Evolutionary conservation across 2,888 invertebrate species (phyloP), one percentile per base, ranked within the genome.

Genomic region (Diplazon laetatorius): DNA sequence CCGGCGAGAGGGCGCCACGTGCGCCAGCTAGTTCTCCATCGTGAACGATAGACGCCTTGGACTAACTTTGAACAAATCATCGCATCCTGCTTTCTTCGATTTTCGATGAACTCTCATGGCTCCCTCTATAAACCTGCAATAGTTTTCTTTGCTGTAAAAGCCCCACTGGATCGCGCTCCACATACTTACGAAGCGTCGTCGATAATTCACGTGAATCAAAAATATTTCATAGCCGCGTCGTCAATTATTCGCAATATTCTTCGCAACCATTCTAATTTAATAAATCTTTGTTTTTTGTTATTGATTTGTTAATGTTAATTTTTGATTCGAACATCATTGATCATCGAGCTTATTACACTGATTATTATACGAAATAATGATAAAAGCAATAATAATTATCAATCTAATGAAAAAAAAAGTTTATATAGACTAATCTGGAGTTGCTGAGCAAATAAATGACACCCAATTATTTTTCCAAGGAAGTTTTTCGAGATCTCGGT

Each of bases 61-160:
- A 63, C 65, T 52, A 69, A 25, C 74, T 65, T 70, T 74, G 78
- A 60, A 78, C 78, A 60, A 77, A 77, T 77, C 72, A 71, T 73
- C 57, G 69, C 48, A 37, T 62, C 39, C 73, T 37, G 22, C 18
- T 6, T 63, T 37, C 48, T 62, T 62, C 62, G 63, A 65, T 50
- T 50, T 65, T 65, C 50, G 18, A 50, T 48, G 22, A 48, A 37
- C 18, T 35, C 48, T 37, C 35, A 46, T 30, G 20, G n/a, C 35
- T n/a, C n/a, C 1, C n/a, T 9, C 39, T 12, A 22, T 12, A 59
- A 22, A 12, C 14, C 8, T 52, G 4, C 6, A 6, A 35, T 14
- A 30, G 12, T 60, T 42, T 14, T 8, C 39, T 60, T 39, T 14
- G 22, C 8, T 42, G 0, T 42, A n/a, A n/a, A 22, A 60, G 60